Base-by-base conservation (phyloP, 1,140 invertebrate genomes). In the Aphidius ervi region DNA sequence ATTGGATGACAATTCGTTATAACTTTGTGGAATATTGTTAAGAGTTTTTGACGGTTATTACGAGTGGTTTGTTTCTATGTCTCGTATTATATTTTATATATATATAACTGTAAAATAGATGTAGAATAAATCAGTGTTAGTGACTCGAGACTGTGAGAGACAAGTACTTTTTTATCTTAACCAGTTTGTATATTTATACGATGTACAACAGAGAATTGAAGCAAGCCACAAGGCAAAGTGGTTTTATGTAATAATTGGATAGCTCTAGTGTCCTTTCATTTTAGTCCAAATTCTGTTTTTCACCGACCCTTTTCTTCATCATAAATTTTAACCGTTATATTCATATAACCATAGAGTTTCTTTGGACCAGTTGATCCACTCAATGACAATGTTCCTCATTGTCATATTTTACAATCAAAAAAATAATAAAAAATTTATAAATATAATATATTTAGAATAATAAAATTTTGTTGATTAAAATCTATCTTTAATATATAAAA, bases 221-320 rank as follows among this genome's bases (percentile, higher is more conserved):
- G 64, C 63, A 46, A 57, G 8, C 39, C 66, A 31, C 23, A 63
- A 56, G 54, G 61, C 68, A 70, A 65, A 67, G 70, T 55, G 48
- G 68, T 77, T 75, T 78, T 72, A 76, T 73, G 69, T 73, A 74
- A 76, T 76, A 76, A 76, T 78, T 78, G 76, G 76, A 76, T 71
- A 71, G 69, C 74, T 31, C 23, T 31, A 74, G 74, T 72, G 65
- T 74, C 74, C 74, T 77, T 75, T 75, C 73, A 75, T 77, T 74
- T 6, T 7, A 39, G 10, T 20, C 45, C 7, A 20, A 46, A 43
- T 23, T 20, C 42, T 9, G 6, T 46, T 43, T 31, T 31, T 31
- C 23, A 31, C 23, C 23, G 23, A 31, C 37, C 16, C 37, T 9
- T 47, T 7, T 40, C 20, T 41, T 41, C 40, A 20, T 46, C 20